Conservation (phyloP, 2,797 vertebrate species). For the Tauraco hartlaubi region DNA sequence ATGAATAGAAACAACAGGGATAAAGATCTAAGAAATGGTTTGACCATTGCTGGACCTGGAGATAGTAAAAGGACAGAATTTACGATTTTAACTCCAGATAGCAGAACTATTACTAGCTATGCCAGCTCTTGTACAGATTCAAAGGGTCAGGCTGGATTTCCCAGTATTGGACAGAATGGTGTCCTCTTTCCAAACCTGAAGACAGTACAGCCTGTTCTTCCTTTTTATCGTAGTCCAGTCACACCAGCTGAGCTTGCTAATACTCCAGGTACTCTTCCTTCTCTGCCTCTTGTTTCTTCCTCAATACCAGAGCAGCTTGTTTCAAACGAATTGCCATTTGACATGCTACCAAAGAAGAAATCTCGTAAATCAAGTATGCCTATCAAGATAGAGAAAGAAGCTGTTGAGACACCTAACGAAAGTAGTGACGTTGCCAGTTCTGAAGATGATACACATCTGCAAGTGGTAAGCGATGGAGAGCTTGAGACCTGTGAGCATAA, state of each 20-base stretch:
- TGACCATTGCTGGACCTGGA: constrained; percentile 82
- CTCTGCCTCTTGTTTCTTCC: constrained; percentile 91
- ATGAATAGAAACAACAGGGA: constrained; percentile 98
- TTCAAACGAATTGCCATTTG: constrained; percentile 79
- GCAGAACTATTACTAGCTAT: constrained; percentile 84
- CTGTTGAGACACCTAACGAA: constrained; percentile 78
- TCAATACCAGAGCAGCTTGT: constrained; percentile 87
- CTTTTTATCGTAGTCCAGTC: constrained; percentile 94
- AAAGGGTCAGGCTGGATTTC: constrained; percentile 85
- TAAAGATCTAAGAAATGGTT: constrained; percentile 88
- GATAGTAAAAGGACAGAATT: constrained; percentile 83
- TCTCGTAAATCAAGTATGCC: constrained; percentile 99
- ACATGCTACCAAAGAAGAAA: constrained; percentile 95
- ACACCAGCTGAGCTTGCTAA: constrained; percentile 94
- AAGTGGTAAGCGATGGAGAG: constrained; percentile 80
- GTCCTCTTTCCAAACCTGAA: constrained; percentile 96
- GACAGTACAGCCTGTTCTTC: constrained; percentile 96
- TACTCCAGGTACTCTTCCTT: constrained; percentile 91
- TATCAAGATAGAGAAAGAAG: constrained; percentile 96
- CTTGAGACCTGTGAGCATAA: constrained; percentile 71
- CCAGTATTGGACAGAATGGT: constrained; percentile 87
- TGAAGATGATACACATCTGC: constrained; percentile 84
- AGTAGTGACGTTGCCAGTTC: constrained; percentile 82
- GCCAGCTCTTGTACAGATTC: constrained; percentile 83
- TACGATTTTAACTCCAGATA: constrained; percentile 76